Evolutionary conservation across 2,888 invertebrate genomes (phyloP).

Genomic region (Hypselothyrea guttata): DNA sequence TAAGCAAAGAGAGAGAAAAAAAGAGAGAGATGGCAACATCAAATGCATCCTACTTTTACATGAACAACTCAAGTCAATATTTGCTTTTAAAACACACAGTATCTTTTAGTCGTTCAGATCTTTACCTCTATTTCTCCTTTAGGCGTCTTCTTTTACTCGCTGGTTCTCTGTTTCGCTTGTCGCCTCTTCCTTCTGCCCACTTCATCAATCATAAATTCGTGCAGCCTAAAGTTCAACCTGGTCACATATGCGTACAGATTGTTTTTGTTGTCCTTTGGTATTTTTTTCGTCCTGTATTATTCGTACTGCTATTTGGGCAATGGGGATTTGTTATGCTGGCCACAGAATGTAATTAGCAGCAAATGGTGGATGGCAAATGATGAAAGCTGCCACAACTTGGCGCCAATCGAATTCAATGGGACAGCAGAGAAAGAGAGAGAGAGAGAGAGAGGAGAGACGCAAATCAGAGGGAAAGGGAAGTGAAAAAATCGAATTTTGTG

Average conservation of each 20-base stretch:
- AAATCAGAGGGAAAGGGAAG: background rate
- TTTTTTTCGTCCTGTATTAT: conserved; percentile 16
- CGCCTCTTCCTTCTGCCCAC: conserved; percentile 2
- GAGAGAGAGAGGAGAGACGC: background rate
- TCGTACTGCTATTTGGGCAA: conserved; percentile 14
- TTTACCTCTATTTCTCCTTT: background rate
- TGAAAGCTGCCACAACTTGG: conserved; percentile 10
- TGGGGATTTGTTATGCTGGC: conserved; percentile 71
- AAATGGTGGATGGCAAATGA: conserved; percentile 65
- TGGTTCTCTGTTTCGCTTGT: background rate
- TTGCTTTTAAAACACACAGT: too few relatives aligned
- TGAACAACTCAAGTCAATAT: too few relatives aligned
- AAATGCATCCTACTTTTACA: too few relatives aligned
- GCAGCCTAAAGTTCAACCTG: conserved; percentile 25
- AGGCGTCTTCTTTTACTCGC: background rate
- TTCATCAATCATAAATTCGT: conserved; percentile 37
- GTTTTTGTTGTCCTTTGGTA: conserved; percentile 18
- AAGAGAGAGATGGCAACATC: too few relatives aligned
- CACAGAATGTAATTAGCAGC: conserved; percentile 77
- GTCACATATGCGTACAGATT: conserved; percentile 22
- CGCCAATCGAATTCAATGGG: background rate
- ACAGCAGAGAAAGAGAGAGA: background rate
- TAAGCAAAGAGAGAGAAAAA: too few relatives aligned
- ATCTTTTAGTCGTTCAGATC: too few relatives aligned
- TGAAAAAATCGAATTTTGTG: too few relatives aligned